A percentile compares a stretch with the other conserved stretches of the same genome.
These are phyloP conservation scores for Oryctolagus cuniculus DNA, from an alignment of 2,113 vertebrate genomes.

Conservation along the genomic window mOryCun1.1 NC_091452.1:5686501-5687000, in stretches of 20 bases:
- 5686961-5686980: not conserved
- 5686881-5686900: no score
- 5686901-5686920: no score
- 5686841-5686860: not conserved
- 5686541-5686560: constrained; percentile 91
- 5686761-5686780: not conserved
- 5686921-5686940: no score
- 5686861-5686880: not conserved
- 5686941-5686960: no score
- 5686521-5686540: constrained; percentile 88
- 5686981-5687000: not conserved
- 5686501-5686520: constrained; percentile 92
- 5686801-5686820: not conserved
- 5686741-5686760: not conserved
- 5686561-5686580: constrained; percentile 86
- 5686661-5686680: no score
- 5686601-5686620: no score
- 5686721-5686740: not conserved
- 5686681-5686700: no score
- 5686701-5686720: not conserved
- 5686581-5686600: not conserved
- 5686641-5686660: no score
- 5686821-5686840: not conserved
- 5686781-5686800: not conserved
- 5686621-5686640: no score